Base-by-base conservation (phyloP, 2,113 vertebrate species). In the Acrocephalus arundinaceus region DNA sequence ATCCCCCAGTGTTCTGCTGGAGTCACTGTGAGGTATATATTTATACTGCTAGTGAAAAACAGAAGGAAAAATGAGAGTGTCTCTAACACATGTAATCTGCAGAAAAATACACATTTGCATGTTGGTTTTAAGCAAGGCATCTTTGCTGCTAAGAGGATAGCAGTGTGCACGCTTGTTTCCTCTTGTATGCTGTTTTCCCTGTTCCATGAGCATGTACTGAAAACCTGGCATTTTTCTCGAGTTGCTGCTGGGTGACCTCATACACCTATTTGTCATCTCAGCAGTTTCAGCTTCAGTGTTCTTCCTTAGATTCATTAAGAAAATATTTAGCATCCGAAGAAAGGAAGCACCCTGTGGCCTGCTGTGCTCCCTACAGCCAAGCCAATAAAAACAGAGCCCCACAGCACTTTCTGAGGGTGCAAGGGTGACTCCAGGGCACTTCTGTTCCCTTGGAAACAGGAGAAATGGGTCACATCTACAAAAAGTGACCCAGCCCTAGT, bases 281-380 rank as follows among this genome's bases (percentile, higher is more conserved):
- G 80, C n/a, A 80, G 33, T 89, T 97, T 94, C 70, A 66, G 7
- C 75, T 55, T 87, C 80, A 58, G 63, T 70, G 66, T 95, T 94
- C 17, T 71, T 89, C 79, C 90, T 92, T 65, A 35, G 59, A 83
- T 94, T 94, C 78, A 76, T 94, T 92, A 88, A 93, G 89, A 85
- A 96, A 97, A 95, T 83, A 95, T 51, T 93, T 89, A 92, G 71
- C 58, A 72, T 92, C 80, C 0, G 1, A 91, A 97, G 94, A 95
- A 89, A 87, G 81, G 65, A 87, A 84, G 75, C 17, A 9, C 51
- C 68, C 63, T 66, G 81, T 63, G 19, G 25, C 62, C 54, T 81
- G 43, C 87, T 52, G 82, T 81, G 92, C 66, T 80, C 58, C 35
- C 52, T n/a, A 35, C 39, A 52, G 74, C 54, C 86, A 81, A 17